Evolutionary conservation across 2,113 vertebrate genomes (phyloP).

Genomic region (Falcunculus frontatus): DNA sequence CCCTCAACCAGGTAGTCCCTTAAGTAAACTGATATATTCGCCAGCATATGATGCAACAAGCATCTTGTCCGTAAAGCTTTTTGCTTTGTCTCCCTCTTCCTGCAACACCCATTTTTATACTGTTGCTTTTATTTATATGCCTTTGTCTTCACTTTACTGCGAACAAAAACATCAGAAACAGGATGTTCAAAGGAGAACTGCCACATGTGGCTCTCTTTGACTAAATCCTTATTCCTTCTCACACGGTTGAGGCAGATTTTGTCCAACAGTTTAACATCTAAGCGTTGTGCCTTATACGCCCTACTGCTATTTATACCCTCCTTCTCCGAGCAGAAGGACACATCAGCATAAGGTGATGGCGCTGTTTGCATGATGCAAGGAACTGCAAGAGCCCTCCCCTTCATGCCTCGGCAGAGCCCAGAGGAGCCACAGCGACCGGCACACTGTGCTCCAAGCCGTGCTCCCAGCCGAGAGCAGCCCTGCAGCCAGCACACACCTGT

Average conservation of each 20-base stretch:
- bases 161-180: not conserved
- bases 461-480: not conserved
- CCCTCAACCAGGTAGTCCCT: not conserved
- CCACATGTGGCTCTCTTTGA: not conserved
- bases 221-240: not conserved
- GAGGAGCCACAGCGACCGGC: not conserved
- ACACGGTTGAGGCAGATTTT: not conserved
- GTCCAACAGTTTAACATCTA: not conserved
- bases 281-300: not conserved
- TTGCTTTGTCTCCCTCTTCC: not conserved
- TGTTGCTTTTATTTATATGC: not conserved
- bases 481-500: not conserved
- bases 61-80: not conserved
- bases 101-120: not conserved
- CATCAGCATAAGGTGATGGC: not conserved
- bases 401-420: not conserved
- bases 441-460: rapidly evolving
- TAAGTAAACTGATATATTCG: not conserved
- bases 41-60: not conserved
- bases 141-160: not conserved
- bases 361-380: not conserved
- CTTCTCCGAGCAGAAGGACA: not conserved
- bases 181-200: not conserved
- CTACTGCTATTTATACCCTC: not conserved
- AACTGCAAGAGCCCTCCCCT: not conserved